These are phyloP conservation scores for Hyperopisus bebe DNA, from an alignment of 2,113 vertebrate species.

Conservation along the genomic window DNA sequence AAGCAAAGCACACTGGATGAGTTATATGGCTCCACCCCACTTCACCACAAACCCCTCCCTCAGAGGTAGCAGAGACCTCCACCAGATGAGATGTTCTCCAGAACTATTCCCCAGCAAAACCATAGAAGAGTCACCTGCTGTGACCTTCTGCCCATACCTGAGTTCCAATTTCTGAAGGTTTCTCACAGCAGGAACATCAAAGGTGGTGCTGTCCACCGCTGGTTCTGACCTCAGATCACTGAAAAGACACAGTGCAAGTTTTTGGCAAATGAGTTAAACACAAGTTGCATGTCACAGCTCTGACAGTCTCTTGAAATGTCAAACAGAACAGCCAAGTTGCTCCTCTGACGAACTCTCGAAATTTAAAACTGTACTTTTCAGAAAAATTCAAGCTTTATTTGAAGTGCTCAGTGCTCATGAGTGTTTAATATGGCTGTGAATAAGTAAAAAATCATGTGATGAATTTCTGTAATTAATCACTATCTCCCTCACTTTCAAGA, in stretches of 20 bases:
- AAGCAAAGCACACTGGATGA: slow-evolving; percentile 7
- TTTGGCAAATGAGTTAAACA: background rate
- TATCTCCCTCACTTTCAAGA: background rate
- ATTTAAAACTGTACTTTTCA: background rate
- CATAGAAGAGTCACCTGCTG: no score
- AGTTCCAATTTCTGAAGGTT: slow-evolving; percentile 76
- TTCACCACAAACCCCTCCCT: background rate
- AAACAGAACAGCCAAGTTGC: background rate
- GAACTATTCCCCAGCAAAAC: background rate
- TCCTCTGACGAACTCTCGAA: background rate
- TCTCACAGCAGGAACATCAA: slow-evolving; percentile 68
- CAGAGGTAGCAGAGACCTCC: background rate
- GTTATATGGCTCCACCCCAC: background rate
- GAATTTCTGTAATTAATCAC: background rate
- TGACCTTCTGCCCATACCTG: slow-evolving; percentile 51
- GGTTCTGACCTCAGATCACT: slow-evolving; percentile 34
- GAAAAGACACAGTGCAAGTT: slow-evolving; percentile 24
- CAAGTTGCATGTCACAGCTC: background rate
- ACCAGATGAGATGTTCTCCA: background rate
- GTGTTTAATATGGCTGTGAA: background rate
- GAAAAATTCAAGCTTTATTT: background rate
- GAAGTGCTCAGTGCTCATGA: background rate
- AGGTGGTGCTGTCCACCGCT: slow-evolving; percentile 40
- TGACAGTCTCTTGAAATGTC: background rate
- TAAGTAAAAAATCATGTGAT: background rate